Conservation (phyloP, 2,113 vertebrate species). For the Brachionichthys hirsutus region DNA sequence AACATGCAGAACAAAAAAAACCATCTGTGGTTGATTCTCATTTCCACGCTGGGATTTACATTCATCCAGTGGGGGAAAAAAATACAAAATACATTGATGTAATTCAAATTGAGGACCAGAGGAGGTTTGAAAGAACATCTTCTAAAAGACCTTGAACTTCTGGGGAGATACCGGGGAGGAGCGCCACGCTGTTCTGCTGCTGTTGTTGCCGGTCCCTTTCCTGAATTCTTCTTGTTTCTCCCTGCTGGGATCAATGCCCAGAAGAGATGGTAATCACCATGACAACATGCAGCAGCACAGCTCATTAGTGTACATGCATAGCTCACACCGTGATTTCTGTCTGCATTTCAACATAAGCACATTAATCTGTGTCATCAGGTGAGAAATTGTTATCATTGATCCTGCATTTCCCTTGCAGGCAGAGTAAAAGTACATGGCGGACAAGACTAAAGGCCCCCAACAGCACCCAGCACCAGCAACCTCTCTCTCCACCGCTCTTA, state of each 20-base stretch:
- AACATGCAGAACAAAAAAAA: slow-evolving; percentile 51
- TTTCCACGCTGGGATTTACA: slow-evolving; percentile 55
- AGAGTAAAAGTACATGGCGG: slow-evolving; percentile 15
- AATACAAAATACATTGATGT: slow-evolving; percentile 38
- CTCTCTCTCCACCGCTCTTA: background rate
- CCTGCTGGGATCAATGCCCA: slow-evolving; percentile 62
- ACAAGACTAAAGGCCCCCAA: slow-evolving; percentile 27
- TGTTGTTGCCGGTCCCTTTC: slow-evolving; percentile 40
- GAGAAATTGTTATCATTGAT: slow-evolving; percentile 64
- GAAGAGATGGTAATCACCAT: slow-evolving; percentile 65
- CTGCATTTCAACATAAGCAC: slow-evolving; percentile 52
- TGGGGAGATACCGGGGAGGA: slow-evolving; percentile 25
- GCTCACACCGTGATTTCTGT: slow-evolving; percentile 63
- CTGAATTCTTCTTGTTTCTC: slow-evolving; percentile 40
- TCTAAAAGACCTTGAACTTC: slow-evolving; percentile 37
- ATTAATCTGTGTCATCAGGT: slow-evolving; percentile 65
- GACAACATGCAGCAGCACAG: slow-evolving; percentile 62
- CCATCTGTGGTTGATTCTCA: slow-evolving; percentile 64
- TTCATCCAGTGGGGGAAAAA: slow-evolving; percentile 28
- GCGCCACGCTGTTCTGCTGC: slow-evolving; percentile 26
- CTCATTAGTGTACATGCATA: slow-evolving; percentile 70
- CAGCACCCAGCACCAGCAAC: slow-evolving; percentile 15
- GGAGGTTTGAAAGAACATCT: slow-evolving; percentile 29
- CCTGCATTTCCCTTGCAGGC: slow-evolving; percentile 23
- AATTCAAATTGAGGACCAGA: slow-evolving; percentile 50